phyloP scores from a whole-genome alignment of 2,888 invertebrate genomes.

The Calliphora vomitoria region DNA sequence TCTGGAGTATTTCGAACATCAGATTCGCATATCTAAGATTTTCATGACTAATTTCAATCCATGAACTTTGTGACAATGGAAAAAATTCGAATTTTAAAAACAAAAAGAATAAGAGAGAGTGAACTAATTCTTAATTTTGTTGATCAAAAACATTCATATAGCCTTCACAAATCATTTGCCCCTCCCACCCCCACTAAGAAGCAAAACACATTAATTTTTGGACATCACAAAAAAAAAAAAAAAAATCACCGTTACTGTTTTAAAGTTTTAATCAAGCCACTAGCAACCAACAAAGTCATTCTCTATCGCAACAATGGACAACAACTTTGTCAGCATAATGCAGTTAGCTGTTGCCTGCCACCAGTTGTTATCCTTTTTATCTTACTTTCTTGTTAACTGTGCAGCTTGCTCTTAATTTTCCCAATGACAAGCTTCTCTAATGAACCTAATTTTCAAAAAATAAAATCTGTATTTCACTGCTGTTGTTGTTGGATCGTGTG shows the following conservation, averaged over 20 bases:
- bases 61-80: too few species aligned
- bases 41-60: too few species aligned
- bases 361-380: slow-evolving; percentile 62
- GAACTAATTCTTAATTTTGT: too few species aligned
- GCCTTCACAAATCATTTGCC: too few species aligned
- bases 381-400: slow-evolving; percentile 61
- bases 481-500: not conserved
- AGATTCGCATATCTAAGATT: too few species aligned
- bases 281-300: not conserved
- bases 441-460: slow-evolving; percentile 63
- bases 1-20: too few species aligned
- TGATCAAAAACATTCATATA: too few species aligned
- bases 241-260: not conserved
- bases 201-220: not conserved
- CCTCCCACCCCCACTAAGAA: too few species aligned
- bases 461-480: slow-evolving; percentile 31
- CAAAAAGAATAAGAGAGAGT: too few species aligned
- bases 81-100: too few species aligned
- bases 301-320: slow-evolving; percentile 40
- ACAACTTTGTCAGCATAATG: slow-evolving; percentile 63
- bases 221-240: not conserved
- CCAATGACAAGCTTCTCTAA: slow-evolving; percentile 66
- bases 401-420: slow-evolving; percentile 61
- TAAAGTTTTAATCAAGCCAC: not conserved
- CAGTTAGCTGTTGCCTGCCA: slow-evolving; percentile 48